phyloP scores from a whole-genome alignment of 2,888 invertebrate genomes.

The Zaprionus bogoriensis region DNA sequence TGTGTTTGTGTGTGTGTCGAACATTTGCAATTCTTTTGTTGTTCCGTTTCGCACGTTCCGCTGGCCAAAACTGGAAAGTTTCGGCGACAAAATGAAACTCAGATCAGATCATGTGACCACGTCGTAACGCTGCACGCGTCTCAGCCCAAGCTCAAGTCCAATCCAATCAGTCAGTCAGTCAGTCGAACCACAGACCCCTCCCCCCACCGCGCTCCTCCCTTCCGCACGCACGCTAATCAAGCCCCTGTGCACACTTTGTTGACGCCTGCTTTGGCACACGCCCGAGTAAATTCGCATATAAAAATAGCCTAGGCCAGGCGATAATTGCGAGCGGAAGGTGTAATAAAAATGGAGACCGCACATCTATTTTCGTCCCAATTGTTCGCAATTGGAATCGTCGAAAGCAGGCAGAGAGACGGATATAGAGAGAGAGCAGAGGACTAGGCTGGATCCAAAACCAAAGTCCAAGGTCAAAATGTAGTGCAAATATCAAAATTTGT shows the following conservation, averaged over 20 bases:
- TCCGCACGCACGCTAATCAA: too few relatives aligned
- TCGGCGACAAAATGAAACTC: conserved; percentile 15
- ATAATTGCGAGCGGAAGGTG: conserved; percentile 48
- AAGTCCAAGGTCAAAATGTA: conserved; percentile 26
- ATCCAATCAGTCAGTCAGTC: conserved; percentile 9
- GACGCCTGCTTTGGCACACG: too few relatives aligned
- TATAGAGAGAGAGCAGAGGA: neutral
- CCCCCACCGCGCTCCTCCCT: neutral
- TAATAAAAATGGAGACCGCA: conserved; percentile 26
- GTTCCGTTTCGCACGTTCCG: conserved; percentile 39
- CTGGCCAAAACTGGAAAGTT: conserved; percentile 60
- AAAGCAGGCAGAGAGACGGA: neutral
- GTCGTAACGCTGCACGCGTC: conserved; percentile 1
- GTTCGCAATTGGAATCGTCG: conserved; percentile 5
- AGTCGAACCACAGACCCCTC: too few relatives aligned
- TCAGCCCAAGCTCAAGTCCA: conserved; percentile 11
- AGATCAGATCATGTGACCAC: conserved; percentile 40
- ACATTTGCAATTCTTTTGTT: conserved; percentile 24
- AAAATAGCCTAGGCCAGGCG: conserved; percentile 56
- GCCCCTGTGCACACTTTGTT: too few relatives aligned
- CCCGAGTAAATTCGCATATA: conserved; percentile 29
- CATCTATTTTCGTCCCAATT: conserved; percentile 50
- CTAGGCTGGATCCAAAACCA: neutral
- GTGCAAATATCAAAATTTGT: conserved; percentile 2
- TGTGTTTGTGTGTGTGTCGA: neutral